Percentiles rank a stretch among this genome's conserved stretches.
These are phyloP conservation scores for Trachelipus rathkii DNA, from an alignment of 1,140 invertebrate genomes.

Conservation along the genomic window DNA sequence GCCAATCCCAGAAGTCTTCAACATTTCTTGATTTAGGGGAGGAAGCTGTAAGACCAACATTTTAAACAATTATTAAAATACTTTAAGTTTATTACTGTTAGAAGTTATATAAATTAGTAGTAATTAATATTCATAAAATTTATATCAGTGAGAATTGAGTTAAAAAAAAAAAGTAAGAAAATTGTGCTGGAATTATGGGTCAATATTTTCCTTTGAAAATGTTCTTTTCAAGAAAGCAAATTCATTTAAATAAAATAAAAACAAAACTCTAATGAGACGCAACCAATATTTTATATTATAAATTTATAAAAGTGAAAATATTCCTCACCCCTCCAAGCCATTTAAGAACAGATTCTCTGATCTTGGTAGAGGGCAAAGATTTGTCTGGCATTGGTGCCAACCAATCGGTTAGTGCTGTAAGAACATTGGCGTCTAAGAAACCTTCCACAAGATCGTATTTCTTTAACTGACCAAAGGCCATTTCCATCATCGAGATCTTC, in stretches of 20 bases:
- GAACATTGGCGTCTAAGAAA: constrained; percentile 90
- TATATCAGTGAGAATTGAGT: no score
- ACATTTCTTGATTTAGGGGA: constrained; percentile 74
- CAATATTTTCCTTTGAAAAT: no score
- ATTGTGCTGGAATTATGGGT: no score
- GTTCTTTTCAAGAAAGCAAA: no score
- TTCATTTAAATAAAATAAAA: no score
- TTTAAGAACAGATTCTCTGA: constrained; percentile 82
- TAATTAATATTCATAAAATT: no score
- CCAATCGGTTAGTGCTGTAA: constrained; percentile 93
- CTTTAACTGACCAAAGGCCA: constrained; percentile 84
- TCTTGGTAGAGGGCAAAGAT: constrained; percentile 85
- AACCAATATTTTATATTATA: no score
- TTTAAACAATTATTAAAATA: no score
- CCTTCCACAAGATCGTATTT: constrained; percentile 92
- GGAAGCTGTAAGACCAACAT: constrained; percentile 68
- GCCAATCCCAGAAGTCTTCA: constrained; percentile 92
- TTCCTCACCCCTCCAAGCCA: constrained; percentile 71
- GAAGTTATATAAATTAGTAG: no score
- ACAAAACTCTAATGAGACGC: no score
- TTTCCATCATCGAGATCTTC: constrained; percentile 83
- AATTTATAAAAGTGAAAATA: constrained; percentile 13
- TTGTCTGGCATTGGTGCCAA: constrained; percentile 95
- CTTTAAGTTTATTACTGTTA: no score
- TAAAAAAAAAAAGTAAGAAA: no score